Evolutionary conservation across 2,113 vertebrate species (phyloP).

Genomic region (Platichthys stellatus): DNA sequence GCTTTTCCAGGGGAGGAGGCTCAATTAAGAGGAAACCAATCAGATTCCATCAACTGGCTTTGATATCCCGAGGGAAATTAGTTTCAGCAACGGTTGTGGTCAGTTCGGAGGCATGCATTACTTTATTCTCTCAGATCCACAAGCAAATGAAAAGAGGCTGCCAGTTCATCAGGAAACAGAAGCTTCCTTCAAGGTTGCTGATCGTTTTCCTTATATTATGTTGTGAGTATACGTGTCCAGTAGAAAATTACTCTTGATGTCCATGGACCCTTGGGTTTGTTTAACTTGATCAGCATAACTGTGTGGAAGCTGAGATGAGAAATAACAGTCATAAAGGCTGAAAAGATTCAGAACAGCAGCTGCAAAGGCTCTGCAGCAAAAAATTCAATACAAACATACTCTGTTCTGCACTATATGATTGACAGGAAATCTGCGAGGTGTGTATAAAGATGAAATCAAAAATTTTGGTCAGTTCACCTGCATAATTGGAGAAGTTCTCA

Average conservation of each 20-base stretch:
- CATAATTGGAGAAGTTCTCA: not conserved
- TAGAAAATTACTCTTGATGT: too few relatives aligned
- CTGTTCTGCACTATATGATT: too few relatives aligned
- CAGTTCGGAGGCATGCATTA: slow-evolving; percentile 49
- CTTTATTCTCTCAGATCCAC: slow-evolving; percentile 60
- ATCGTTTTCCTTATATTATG: slow-evolving; percentile 6
- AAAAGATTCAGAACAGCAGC: not conserved
- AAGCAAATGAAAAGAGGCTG: slow-evolving; percentile 35
- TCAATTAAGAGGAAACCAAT: slow-evolving; percentile 63
- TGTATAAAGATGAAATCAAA: too few relatives aligned
- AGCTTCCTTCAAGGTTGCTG: not conserved
- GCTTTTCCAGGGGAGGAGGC: slow-evolving; percentile 15
- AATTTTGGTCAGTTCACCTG: not conserved
- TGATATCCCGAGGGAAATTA: slow-evolving; percentile 55
- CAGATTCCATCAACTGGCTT: slow-evolving; percentile 55
- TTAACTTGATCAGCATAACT: too few relatives aligned
- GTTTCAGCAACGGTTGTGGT: slow-evolving; percentile 34
- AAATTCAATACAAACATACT: not conserved
- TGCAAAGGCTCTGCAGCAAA: not conserved
- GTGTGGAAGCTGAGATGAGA: not conserved
- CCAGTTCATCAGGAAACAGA: not conserved
- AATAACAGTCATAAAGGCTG: not conserved
- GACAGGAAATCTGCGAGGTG: too few relatives aligned
- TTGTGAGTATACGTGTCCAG: not conserved
- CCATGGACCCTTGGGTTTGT: not conserved